These are phyloP conservation scores for Monochamus saltuarius DNA, from an alignment of 1,140 invertebrate genomes.

Conservation along the genomic window DNA sequence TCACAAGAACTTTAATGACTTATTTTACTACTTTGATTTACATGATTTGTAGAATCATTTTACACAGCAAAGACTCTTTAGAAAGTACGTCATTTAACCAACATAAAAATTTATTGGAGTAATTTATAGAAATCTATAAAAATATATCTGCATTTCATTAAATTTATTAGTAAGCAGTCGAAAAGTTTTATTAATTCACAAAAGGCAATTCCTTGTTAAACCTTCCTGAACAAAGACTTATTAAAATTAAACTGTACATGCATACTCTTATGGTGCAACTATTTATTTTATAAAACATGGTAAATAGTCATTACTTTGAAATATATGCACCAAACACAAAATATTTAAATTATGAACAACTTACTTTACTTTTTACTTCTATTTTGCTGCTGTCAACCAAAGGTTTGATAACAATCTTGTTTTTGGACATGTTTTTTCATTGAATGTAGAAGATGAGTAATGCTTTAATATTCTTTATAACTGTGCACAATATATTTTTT, in stretches of 20 bases:
- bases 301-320: background rate
- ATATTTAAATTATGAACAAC: constrained; percentile 33
- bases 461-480: too few relatives aligned
- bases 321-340: constrained; percentile 4
- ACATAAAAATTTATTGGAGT: too few relatives aligned
- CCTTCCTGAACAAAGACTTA: background rate
- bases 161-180: too few relatives aligned
- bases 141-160: too few relatives aligned
- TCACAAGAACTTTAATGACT: too few relatives aligned
- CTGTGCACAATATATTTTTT: too few relatives aligned
- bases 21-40: too few relatives aligned
- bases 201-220: background rate
- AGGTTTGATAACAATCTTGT: constrained; percentile 60
- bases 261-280: background rate
- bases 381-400: constrained; percentile 63
- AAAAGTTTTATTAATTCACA: background rate
- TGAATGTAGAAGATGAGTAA: background rate
- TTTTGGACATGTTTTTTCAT: constrained; percentile 64
- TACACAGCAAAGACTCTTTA: too few relatives aligned
- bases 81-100: too few relatives aligned
- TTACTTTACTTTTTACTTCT: constrained; percentile 73
- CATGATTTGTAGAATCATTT: too few relatives aligned
- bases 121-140: too few relatives aligned
- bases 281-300: constrained; percentile 10
- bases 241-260: background rate